Percentiles rank a stretch among this genome's conserved stretches.
phyloP scores from a whole-genome alignment of 2,113 vertebrate genomes.

The Sardina pilchardus region DNA sequence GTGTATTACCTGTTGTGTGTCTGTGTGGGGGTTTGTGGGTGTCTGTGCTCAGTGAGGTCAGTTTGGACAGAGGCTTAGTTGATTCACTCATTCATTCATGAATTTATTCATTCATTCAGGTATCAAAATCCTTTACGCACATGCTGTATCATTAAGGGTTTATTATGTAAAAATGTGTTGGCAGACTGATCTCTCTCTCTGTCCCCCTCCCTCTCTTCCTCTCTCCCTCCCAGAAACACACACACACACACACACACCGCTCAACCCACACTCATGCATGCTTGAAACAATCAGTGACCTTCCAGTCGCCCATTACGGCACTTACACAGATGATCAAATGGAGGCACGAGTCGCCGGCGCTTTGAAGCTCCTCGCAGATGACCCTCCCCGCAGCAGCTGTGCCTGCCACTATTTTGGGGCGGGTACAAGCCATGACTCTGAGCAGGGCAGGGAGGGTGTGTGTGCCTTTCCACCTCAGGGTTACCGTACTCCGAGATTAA shows the following conservation, averaged over 20 bases:
- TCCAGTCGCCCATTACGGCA: constrained; percentile 51
- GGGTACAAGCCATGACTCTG: constrained; percentile 57
- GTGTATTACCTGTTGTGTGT: background rate
- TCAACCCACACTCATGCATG: constrained; percentile 26
- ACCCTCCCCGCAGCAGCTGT: constrained; percentile 70
- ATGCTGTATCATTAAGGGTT: background rate
- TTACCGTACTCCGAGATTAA: constrained; percentile 16
- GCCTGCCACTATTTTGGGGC: constrained; percentile 73
- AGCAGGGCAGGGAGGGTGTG: constrained; percentile 28
- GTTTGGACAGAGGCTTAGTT: background rate
- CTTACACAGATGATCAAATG: constrained; percentile 69
- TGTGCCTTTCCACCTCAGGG: background rate
- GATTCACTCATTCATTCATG: background rate
- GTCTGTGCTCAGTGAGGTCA: background rate
- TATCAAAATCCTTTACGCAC: background rate
- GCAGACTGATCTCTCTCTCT: background rate
- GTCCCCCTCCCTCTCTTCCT: background rate
- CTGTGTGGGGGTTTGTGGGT: background rate
- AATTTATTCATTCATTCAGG: background rate
- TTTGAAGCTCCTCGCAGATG: constrained; percentile 71
- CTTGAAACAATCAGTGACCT: constrained; percentile 75
- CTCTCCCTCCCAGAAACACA: background rate
- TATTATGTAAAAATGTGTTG: background rate
- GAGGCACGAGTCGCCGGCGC: constrained; percentile 51
- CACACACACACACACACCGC: background rate